Base-by-base conservation (phyloP, 2,888 invertebrate genomes). In the Lathronympha strigana region DNA sequence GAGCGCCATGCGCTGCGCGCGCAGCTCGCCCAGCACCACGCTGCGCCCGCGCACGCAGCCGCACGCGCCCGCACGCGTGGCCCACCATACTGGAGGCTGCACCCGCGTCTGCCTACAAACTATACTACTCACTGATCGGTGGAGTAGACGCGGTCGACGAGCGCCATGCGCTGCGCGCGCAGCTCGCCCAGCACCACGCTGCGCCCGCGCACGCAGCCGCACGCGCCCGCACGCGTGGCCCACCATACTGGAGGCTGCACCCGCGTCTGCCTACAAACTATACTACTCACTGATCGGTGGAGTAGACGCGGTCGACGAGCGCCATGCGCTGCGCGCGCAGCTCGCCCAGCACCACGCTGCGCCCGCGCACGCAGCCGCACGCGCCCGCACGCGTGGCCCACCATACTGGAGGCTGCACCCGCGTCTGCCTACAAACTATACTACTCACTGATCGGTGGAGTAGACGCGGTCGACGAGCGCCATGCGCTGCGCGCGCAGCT, bases 281-380 rank as follows among this genome's bases (percentile, higher is more conserved):
- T n/a, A n/a, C n/a, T 86, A 85, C 91, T 90, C 68, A 91, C 91
- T 86, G 89, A 40, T 88, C 86, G 55, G 84, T 83, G 2, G 84
- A 85, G 53, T 45, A 45, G 2, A 92, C 79, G 0, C 81, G 73
- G 69, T 90, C 87, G 0, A 91, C 89, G 1, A 89, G 81, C 11
- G 69, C 71, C 87, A 84, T 90, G 69, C 84, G 84, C 70, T 81
- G 82, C 71, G 90, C 88, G 47, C 53, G 53, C 23, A 92, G 63
- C 71, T 92, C 91, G 0, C 85, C 78, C 50, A 90, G 90, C 0
- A 91, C 33, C 6, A 33, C 9, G 33, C 11, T 9, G 33, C 33
- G 33, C 6, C 13, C 45, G 33, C 71, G n/a, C n/a, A n/a, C n/a
- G n/a, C n/a, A n/a, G n/a, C n/a, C n/a, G n/a, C n/a, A n/a, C n/a